phyloP scores from a whole-genome alignment of 2,113 vertebrate genomes.

The Sclerurus mexicanus region DNA sequence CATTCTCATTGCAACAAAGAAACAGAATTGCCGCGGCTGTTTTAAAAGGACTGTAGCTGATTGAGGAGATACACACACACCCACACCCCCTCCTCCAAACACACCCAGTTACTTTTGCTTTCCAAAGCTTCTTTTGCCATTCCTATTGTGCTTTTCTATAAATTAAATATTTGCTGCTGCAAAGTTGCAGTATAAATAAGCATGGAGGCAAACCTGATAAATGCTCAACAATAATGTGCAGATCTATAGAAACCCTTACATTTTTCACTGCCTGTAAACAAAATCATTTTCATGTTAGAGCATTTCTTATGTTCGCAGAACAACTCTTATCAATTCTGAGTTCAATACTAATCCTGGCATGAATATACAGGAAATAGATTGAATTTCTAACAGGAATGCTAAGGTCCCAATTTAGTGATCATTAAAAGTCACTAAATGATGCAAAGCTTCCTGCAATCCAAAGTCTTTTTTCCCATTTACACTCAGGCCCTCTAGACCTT shows the following conservation, averaged over 20 bases:
- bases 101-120: background rate
- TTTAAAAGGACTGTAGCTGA: background rate
- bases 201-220: background rate
- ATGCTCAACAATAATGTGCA: background rate
- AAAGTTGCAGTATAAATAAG: background rate
- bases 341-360: background rate
- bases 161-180: background rate
- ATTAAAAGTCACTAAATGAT: background rate
- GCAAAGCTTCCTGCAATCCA: background rate
- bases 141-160: background rate
- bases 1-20: background rate
- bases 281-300: background rate
- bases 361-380: background rate
- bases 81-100: background rate
- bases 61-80: background rate
- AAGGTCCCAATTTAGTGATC: background rate
- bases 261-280: background rate
- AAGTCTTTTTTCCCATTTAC: background rate
- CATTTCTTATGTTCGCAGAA: background rate
- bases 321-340: background rate
- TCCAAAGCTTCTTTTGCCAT: background rate
- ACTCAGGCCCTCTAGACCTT: background rate
- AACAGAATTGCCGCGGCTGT: background rate
- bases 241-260: background rate
- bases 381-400: background rate